Conservation (phyloP, 92 coral and sea anemone species). For the Phymanthus crucifer region DNA sequence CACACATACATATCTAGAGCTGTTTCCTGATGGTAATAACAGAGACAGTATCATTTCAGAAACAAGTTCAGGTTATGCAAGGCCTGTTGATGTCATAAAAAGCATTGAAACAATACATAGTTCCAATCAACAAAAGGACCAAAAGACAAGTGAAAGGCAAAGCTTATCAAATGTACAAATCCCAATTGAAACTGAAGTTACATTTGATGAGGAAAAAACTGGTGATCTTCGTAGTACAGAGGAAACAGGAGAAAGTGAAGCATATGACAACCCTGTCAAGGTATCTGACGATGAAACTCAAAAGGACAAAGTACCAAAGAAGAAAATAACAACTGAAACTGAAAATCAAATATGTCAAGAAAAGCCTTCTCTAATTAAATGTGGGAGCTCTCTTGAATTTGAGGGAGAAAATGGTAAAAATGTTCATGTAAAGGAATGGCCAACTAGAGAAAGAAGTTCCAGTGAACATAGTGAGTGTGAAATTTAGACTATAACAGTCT, state of each 20-base stretch:
- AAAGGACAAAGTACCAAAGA: neutral
- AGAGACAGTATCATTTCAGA: constrained; percentile 77
- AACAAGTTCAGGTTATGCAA: constrained; percentile 89
- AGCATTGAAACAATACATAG: neutral
- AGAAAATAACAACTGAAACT: neutral
- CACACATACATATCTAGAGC: constrained; percentile 67
- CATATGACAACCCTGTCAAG: constrained; percentile 36
- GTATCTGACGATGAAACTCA: constrained; percentile 24
- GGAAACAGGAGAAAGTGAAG: constrained; percentile 7
- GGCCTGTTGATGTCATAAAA: constrained; percentile 66
- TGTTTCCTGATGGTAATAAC: constrained; percentile 45
- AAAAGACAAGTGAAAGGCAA: neutral
- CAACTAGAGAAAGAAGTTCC: constrained; percentile 15
- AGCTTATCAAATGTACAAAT: constrained; percentile 49
- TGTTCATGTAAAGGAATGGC: constrained; percentile 14
- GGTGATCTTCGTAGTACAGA: neutral
- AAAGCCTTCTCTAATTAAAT: neutral
- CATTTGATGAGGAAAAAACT: constrained; percentile 13
- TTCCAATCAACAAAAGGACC: constrained; percentile 4
- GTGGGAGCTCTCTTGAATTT: neutral
- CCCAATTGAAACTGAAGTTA: constrained; percentile 26
- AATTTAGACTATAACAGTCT: neutral
- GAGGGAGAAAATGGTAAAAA: constrained; percentile 14
- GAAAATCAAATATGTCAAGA: too few species aligned
- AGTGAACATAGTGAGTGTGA: constrained; percentile 34